These are phyloP conservation scores for Ferrisia virgata DNA, from an alignment of 2,888 invertebrate species.

Conservation along the genomic window DNA sequence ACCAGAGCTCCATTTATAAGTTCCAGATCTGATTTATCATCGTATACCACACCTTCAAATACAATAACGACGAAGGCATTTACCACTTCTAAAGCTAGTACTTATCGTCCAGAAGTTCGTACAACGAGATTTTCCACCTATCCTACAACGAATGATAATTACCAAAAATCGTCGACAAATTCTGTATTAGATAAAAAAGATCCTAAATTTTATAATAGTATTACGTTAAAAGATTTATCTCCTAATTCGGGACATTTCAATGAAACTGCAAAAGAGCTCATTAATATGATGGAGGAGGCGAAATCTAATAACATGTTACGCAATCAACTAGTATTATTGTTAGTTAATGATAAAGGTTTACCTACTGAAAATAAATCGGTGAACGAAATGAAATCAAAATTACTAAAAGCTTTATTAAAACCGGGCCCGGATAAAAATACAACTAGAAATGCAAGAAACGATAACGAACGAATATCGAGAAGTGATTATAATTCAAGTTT, in stretches of 20 bases:
- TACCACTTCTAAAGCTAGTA: not conserved
- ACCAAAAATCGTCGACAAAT: not conserved
- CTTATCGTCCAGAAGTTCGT: not conserved
- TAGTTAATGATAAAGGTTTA: slow-evolving; percentile 70
- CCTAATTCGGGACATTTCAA: slow-evolving; percentile 72
- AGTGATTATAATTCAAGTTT: not conserved
- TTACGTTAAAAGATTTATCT: slow-evolving; percentile 65
- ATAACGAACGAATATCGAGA: not conserved
- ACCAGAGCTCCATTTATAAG: not conserved
- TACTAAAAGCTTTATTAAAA: slow-evolving; percentile 66
- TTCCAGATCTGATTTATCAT: not conserved
- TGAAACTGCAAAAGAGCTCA: slow-evolving; percentile 69
- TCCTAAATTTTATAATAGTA: slow-evolving; percentile 57
- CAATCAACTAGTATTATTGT: slow-evolving; percentile 61
- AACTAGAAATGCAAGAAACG: not conserved
- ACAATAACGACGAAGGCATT: not conserved
- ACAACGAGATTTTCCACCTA: not conserved
- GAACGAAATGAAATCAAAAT: slow-evolving; percentile 66
- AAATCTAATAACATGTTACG: slow-evolving; percentile 52
- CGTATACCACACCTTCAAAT: not conserved
- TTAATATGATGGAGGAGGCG: slow-evolving; percentile 79
- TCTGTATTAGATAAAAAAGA: slow-evolving; percentile 53
- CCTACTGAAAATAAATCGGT: slow-evolving; percentile 63
- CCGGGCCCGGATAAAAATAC: not conserved
- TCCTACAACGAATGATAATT: not conserved